Evolutionary conservation across 1,140 invertebrate genomes (phyloP).

Genomic region (Laodelphax striatellus): DNA sequence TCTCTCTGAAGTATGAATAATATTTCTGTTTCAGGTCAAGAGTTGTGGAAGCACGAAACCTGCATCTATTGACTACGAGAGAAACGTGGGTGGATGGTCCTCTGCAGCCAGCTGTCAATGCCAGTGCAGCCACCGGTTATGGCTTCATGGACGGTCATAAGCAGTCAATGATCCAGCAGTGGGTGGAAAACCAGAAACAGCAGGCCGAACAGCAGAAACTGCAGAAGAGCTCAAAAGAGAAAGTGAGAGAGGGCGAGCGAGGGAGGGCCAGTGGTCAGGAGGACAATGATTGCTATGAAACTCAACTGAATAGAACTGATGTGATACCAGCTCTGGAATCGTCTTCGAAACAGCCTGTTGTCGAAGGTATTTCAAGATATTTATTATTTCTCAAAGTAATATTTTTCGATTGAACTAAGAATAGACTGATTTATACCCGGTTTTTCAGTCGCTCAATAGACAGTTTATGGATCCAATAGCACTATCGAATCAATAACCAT

Average conservation of each 20-base stretch:
- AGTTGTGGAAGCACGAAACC: constrained; percentile 48
- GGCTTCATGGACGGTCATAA: constrained; percentile 86
- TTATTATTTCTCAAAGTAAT: too few relatives aligned
- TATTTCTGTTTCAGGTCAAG: too few relatives aligned
- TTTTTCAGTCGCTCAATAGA: too few relatives aligned
- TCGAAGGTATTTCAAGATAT: too few relatives aligned
- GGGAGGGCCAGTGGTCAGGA: constrained; percentile 25
- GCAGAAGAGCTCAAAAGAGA: constrained; percentile 10
- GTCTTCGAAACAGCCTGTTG: too few relatives aligned
- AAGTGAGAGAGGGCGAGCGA: constrained; percentile 7
- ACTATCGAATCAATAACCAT: too few relatives aligned
- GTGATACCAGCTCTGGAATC: too few relatives aligned
- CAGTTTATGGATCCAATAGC: too few relatives aligned
- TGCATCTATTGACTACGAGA: constrained; percentile 44
- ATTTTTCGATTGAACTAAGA: too few relatives aligned
- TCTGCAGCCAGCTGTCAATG: background rate
- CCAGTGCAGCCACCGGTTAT: background rate
- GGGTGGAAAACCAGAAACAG: constrained; percentile 82
- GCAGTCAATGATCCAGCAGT: constrained; percentile 84
- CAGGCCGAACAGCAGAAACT: constrained; percentile 41
- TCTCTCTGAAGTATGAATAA: too few relatives aligned
- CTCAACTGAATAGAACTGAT: background rate
- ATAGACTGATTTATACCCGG: too few relatives aligned
- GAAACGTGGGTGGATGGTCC: constrained; percentile 95
- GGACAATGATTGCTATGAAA: constrained; percentile 24